Base-by-base conservation (phyloP, 1,140 invertebrate genomes). In the Thaumetopoea pityocampa region DNA sequence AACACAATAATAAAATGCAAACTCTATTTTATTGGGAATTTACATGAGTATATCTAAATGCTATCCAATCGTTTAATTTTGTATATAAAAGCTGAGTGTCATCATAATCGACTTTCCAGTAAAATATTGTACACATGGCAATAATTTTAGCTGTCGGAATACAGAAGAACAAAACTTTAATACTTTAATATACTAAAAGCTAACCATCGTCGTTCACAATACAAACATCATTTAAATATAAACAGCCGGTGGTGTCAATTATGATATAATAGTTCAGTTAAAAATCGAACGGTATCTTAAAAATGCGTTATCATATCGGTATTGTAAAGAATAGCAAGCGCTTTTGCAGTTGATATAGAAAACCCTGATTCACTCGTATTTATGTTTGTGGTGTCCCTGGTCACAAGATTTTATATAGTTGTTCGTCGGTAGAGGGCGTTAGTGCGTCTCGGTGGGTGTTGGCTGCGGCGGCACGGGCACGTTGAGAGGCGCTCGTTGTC, bases 401-500 rank as follows among this genome's bases (percentile, higher is more conserved):
- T n/a, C n/a, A n/a, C n/a, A n/a, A n/a, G n/a, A n/a, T n/a, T n/a
- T n/a, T 23, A 8, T 23, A 8, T 5, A 2, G n/a, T 5, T n/a
- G n/a, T 7, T 12, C 17, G 20, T n/a, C 1, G 19, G 8, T 2
- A 4, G 33, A 0, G 14, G 5, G 5, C 12, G 2, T 6, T 65
- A 68, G 44, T 71, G 59, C 8, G 70, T 54, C 33, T 68, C 59
- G 28, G 62, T 59, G 37, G 51, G 35, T 10, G 64, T 49, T 10
- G 59, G 29, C 10, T 66, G 59, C 17, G 71, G 65, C 17, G 76
- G 73, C 49, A 71, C 54, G 23, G 79, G 81, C 23, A 73, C 72
- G 50, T 67, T 44, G 29, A 86, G 72, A 20, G 81, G 74, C 22
- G 68, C 53, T 15, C 84, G 65, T 49, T 79, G 80, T 6, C 84